phyloP scores from a whole-genome alignment of 1,140 invertebrate genomes.

The Acromyrmex echinatior region DNA sequence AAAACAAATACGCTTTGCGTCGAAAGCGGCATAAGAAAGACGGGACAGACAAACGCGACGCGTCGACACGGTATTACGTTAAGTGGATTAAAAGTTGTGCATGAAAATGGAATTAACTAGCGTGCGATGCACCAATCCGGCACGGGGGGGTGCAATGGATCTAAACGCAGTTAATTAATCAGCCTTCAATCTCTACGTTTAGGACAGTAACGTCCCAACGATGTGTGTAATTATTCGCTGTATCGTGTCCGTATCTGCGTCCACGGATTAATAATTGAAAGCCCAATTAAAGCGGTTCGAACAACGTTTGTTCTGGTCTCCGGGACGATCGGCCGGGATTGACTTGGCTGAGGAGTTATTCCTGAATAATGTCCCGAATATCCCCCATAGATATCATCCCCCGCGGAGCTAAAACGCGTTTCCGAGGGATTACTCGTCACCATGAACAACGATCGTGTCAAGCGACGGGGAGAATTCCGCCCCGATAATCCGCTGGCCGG shows the following conservation, averaged over 20 bases:
- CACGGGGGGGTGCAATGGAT: neutral
- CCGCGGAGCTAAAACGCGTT: neutral
- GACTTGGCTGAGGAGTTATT: neutral
- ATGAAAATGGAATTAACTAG: slow-evolving; percentile 60
- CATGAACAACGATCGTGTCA: neutral
- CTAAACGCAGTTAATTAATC: slow-evolving; percentile 49
- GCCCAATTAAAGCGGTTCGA: neutral
- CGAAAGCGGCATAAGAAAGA: slow-evolving; percentile 31
- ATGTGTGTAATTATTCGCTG: slow-evolving; percentile 28
- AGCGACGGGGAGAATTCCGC: neutral
- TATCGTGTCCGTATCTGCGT: neutral
- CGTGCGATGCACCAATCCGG: neutral
- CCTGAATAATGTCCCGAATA: slow-evolving; percentile 14
- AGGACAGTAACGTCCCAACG: neutral
- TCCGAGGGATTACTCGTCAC: slow-evolving; percentile 15
- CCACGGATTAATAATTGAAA: slow-evolving; percentile 56
- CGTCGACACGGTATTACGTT: slow-evolving; percentile 40
- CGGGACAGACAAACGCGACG: neutral
- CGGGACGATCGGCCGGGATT: neutral
- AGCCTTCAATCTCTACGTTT: slow-evolving; percentile 1
- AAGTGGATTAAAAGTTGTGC: slow-evolving; percentile 62
- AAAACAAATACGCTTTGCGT: slow-evolving; percentile 10
- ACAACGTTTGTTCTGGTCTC: slow-evolving; percentile 7
- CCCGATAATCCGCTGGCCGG: neutral
- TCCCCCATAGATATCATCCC: neutral